A percentile compares a stretch with the other conserved stretches of the same genome.
Conservation (phyloP, 2,113 vertebrate species). For the Galemys pyrenaicus region DNA sequence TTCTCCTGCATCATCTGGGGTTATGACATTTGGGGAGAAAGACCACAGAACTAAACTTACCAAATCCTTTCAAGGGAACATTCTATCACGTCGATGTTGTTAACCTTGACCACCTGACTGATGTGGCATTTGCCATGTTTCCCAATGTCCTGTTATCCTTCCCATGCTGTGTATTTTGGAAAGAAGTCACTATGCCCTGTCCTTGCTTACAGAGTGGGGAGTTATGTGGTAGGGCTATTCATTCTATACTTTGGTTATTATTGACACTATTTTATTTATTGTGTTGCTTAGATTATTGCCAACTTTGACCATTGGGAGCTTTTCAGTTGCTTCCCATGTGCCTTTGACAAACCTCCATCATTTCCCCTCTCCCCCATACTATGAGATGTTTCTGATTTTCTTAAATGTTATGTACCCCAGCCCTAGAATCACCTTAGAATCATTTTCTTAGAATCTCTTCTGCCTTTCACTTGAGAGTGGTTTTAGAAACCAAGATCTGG, state of each 20-base stretch:
- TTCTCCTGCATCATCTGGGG: background rate
- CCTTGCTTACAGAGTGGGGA: background rate
- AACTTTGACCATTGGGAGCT: background rate
- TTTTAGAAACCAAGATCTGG: background rate
- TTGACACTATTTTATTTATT: background rate
- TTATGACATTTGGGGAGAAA: background rate
- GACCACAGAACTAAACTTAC: background rate
- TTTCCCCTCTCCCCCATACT: background rate
- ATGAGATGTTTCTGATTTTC: background rate
- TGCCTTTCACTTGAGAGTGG: background rate
- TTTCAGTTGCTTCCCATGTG: background rate
- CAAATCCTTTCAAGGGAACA: background rate
- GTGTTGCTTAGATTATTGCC: background rate
- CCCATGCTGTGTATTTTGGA: background rate
- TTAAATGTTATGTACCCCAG: background rate
- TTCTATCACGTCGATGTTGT: background rate
- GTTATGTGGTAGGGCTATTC: background rate
- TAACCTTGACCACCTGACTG: background rate
- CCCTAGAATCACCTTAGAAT: background rate
- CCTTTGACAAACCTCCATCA: background rate
- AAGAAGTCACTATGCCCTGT: background rate
- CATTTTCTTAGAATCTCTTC: background rate
- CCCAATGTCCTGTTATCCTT: background rate
- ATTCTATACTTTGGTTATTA: constrained; percentile 5
- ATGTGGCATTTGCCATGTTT: background rate